Conservation (phyloP, 2,797 vertebrate genomes). For the Paramormyrops hopkinsi region DNA sequence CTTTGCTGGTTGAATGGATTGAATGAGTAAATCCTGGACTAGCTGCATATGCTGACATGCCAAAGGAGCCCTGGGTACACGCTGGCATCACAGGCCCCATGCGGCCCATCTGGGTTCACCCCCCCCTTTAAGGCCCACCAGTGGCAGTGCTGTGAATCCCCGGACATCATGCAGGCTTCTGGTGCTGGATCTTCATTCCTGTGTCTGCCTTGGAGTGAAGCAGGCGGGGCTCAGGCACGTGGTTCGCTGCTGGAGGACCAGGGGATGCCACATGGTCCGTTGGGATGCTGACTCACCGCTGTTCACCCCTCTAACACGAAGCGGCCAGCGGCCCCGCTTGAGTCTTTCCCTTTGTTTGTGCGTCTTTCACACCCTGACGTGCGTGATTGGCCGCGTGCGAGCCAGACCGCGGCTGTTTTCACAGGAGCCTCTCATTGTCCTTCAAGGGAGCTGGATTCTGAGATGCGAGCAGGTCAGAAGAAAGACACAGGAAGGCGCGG, state of each 20-base stretch:
- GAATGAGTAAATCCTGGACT: neutral
- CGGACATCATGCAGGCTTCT: neutral
- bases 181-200: neutral
- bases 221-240: neutral
- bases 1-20: neutral
- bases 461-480: neutral
- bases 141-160: conserved; percentile 5
- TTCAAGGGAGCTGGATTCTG: neutral
- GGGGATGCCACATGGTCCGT: neutral
- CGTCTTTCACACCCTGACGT: neutral
- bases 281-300: neutral
- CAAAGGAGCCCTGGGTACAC: neutral
- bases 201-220: neutral
- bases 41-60: neutral
- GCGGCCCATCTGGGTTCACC: neutral
- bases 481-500: neutral
- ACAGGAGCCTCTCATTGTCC: neutral
- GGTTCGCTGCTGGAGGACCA: neutral
- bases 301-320: neutral
- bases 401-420: neutral
- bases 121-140: neutral
- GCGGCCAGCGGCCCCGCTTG: neutral
- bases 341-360: neutral
- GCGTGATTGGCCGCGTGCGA: neutral
- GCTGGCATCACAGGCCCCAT: neutral